A percentile compares a stretch with the other conserved stretches of the same genome.
These are phyloP conservation scores for Speoplatyrhinus poulsoni DNA, from an alignment of 2,113 vertebrate species.

Conservation along the genomic window DNA sequence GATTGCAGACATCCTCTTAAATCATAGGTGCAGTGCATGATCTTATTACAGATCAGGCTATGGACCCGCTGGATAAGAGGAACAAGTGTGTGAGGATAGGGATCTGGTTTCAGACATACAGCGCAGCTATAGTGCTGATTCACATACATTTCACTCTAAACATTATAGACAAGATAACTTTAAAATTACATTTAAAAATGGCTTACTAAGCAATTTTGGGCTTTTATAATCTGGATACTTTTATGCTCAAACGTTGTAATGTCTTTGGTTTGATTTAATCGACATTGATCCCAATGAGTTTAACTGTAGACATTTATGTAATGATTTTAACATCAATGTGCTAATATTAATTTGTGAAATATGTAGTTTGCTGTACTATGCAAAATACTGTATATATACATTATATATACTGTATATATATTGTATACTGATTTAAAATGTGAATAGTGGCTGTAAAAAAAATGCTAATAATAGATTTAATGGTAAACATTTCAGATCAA, in stretches of 20 bases:
- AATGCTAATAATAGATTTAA: too few relatives aligned
- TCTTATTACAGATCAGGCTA: slow-evolving; percentile 42
- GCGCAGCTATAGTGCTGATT: slow-evolving; percentile 63
- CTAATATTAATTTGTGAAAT: background rate
- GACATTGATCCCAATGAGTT: background rate
- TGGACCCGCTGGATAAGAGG: slow-evolving; percentile 39
- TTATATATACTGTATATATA: too few relatives aligned
- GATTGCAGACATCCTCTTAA: slow-evolving; percentile 34
- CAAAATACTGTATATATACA: too few relatives aligned
- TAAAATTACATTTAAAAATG: background rate
- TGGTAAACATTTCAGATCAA: too few relatives aligned
- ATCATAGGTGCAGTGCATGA: slow-evolving; percentile 36
- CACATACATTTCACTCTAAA: slow-evolving; percentile 43
- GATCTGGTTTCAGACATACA: slow-evolving; percentile 65
- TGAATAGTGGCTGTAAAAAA: too few relatives aligned
- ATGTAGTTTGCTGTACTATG: too few relatives aligned
- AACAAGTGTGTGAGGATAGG: slow-evolving; percentile 49
- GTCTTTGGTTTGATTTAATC: background rate
- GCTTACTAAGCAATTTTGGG: background rate
- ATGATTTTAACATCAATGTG: background rate
- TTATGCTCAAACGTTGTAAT: background rate
- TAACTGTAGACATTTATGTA: background rate
- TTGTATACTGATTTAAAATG: too few relatives aligned
- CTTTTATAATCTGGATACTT: background rate
- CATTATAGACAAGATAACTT: slow-evolving; percentile 6